These are phyloP conservation scores for Lapara coniferarum DNA, from an alignment of 2,888 invertebrate genomes.

Conservation along the genomic window DNA sequence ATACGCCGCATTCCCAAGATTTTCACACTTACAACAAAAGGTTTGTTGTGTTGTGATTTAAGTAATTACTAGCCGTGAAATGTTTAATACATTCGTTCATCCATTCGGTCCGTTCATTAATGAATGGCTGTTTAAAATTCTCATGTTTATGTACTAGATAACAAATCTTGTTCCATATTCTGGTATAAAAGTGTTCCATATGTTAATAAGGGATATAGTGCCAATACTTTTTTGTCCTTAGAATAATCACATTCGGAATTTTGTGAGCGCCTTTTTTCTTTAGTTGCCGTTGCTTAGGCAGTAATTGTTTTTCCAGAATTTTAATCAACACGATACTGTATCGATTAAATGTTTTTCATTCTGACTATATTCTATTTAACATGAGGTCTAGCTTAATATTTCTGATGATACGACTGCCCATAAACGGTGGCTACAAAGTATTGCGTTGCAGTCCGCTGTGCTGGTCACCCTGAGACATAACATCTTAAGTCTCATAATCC, in stretches of 20 bases:
- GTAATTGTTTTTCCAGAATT: no score
- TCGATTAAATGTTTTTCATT: no score
- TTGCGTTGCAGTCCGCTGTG: no score
- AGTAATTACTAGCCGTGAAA: conserved; percentile 21
- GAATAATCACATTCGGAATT: conserved; percentile 1
- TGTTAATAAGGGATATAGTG: conserved; percentile 9
- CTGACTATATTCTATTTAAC: no score
- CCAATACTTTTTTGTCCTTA: conserved; percentile 7
- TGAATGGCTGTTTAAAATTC: conserved; percentile 22
- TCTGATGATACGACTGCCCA: no score
- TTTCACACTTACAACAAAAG: conserved; percentile 15
- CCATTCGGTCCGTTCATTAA: conserved; percentile 18
- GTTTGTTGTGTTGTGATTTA: conserved; percentile 3
- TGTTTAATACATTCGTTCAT: conserved; percentile 23
- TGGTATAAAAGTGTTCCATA: conserved; percentile 16
- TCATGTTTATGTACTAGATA: conserved; percentile 20
- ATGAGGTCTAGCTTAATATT: no score
- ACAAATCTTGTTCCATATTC: conserved; percentile 9
- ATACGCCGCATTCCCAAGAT: background rate
- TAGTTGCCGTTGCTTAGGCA: no score
- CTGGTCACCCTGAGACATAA: no score
- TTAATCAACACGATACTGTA: no score
- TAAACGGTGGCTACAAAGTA: no score
- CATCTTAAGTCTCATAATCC: no score
- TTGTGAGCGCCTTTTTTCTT: background rate